Evolutionary conservation across 2,797 vertebrate species (phyloP).

Genomic region (Vireo griseus): DNA sequence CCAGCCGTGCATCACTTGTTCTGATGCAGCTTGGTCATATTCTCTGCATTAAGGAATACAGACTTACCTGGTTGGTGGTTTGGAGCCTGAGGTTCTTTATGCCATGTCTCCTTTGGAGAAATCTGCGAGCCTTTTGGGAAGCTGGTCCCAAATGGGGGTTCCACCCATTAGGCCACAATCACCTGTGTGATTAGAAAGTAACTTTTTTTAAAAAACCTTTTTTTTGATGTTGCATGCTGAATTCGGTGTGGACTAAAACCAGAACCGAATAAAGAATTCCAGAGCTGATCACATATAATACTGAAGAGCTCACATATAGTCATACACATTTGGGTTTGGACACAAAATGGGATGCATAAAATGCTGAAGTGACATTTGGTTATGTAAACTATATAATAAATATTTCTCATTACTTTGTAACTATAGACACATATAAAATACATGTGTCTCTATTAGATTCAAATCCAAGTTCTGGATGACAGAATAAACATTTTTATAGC

Average conservation of each 20-base stretch:
- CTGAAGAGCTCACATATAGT: background rate
- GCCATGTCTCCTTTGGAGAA: background rate
- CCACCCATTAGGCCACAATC: background rate
- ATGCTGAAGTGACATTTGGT: background rate
- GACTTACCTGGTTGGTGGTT: background rate
- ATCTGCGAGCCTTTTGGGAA: background rate
- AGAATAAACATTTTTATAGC: background rate
- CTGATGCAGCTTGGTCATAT: background rate
- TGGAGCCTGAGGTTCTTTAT: background rate
- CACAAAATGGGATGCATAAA: background rate
- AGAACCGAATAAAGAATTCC: background rate
- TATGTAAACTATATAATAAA: background rate
- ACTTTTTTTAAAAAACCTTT: background rate
- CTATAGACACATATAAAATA: background rate
- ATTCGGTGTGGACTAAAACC: background rate
- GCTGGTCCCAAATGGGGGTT: background rate
- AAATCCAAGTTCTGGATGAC: background rate
- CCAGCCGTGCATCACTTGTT: background rate
- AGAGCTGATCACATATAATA: background rate
- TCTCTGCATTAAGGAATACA: background rate
- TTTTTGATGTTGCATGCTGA: background rate
- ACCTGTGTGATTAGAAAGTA: background rate
- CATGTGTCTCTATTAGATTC: background rate
- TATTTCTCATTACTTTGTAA: background rate
- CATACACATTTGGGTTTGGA: background rate